phyloP scores from a whole-genome alignment of 2,113 vertebrate species.

The Melanostigma gelatinosum region DNA sequence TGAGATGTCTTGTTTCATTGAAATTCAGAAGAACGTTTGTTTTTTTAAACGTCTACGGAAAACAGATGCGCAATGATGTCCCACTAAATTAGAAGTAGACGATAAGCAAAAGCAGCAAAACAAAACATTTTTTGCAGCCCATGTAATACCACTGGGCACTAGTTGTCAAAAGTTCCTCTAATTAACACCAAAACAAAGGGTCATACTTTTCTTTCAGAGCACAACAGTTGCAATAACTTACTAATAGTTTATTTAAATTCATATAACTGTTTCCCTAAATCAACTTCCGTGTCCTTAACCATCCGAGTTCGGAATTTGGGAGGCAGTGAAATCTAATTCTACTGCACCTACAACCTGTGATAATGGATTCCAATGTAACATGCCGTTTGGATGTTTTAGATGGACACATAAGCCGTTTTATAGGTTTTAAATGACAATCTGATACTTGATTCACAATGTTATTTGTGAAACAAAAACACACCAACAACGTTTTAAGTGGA shows the following conservation, averaged over 20 bases:
- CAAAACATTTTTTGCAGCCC: constrained; percentile 36
- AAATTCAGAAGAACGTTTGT: constrained; percentile 2
- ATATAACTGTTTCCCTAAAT: constrained; percentile 50
- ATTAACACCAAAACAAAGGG: constrained; percentile 71
- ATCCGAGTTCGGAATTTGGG: constrained; percentile 46
- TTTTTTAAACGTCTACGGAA: not conserved
- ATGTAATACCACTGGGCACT: constrained; percentile 35
- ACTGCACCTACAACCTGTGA: constrained; percentile 25
- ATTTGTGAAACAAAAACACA: constrained; percentile 40
- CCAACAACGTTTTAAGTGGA: constrained; percentile 33
- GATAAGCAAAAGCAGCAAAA: constrained; percentile 38
- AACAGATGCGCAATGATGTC: constrained; percentile 25
- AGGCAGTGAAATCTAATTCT: constrained; percentile 47
- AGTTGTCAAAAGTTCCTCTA: constrained; percentile 54
- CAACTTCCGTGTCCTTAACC: constrained; percentile 48
- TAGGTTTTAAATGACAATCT: constrained; percentile 47
- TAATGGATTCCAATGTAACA: constrained; percentile 48
- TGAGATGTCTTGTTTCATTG: constrained; percentile 3
- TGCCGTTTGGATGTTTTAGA: constrained; percentile 46
- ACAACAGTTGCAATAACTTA: constrained; percentile 40
- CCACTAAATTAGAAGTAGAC: constrained; percentile 27
- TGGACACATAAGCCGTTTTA: constrained; percentile 39
- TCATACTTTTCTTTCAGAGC: constrained; percentile 49
- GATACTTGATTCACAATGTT: constrained; percentile 35
- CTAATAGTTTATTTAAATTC: constrained; percentile 60